Base-by-base conservation (phyloP, 2,113 vertebrate species). In the Actinemys pallida region DNA sequence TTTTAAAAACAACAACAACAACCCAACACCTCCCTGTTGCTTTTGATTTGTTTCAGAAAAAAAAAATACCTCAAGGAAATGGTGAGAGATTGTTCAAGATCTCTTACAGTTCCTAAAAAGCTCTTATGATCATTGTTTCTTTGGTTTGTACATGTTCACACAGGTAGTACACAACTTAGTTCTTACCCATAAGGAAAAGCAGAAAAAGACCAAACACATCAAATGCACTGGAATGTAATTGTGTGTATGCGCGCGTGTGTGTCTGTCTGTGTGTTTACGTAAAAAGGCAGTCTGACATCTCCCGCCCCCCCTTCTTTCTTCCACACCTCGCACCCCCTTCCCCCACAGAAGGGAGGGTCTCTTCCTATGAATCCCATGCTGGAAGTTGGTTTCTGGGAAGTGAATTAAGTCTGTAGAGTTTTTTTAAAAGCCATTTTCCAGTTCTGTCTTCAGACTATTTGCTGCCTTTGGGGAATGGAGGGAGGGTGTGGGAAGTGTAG, bases 311-410 rank as follows among this genome's bases (percentile, higher is more conserved):
- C 87, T 49, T 95, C 90, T 47, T 93, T 93, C 65, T 94, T 96
- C 93, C 39, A 42, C 29, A 31, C 69, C 49, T 54, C 94, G 90
- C 93, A 94, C 94, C 62, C 92, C 89, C 89, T 80, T 88, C 95
- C 93, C 95, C 91, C 97, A 91, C 97, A 97, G 96, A 97, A 93
- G 95, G 89, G 90, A 96, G 90, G 95, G 75, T 96, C 93, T 95
- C 95, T 98, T 96, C 96, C 97, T 95, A 89, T 1, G 91, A 98
- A 97, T 97, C 92, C 97, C 95, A 96, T 97, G 96, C 95, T 98
- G 97, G 97, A 97, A 97, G 95, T 96, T 97, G 97, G 96, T 96
- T 97, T 97, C 96, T 97, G 93, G 96, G 97, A 97, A 97, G 94
- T 11, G 50, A 97, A 95, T 95, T 94, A n/a, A 93, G 92, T 96